These are phyloP conservation scores for Drosophila pseudotalamancana DNA, from an alignment of 2,888 invertebrate species.

Conservation along the genomic window DNA sequence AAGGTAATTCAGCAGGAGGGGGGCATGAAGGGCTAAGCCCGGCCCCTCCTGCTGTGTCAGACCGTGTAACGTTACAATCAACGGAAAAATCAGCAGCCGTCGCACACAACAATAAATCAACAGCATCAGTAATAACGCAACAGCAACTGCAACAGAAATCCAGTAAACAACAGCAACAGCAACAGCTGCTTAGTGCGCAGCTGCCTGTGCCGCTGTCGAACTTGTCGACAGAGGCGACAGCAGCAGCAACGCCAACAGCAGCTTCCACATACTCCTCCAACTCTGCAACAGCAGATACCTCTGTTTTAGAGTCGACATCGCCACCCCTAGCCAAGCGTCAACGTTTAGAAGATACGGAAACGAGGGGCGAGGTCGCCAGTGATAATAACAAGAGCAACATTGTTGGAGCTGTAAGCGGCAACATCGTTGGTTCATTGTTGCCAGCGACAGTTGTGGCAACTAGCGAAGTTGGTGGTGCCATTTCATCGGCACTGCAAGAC, in stretches of 20 bases:
- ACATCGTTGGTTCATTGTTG: constrained; percentile 75
- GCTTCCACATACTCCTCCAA: constrained; percentile 31
- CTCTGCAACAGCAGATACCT: constrained; percentile 41
- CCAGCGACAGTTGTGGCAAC: constrained; percentile 75
- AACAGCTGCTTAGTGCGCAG: constrained; percentile 72
- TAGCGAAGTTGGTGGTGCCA: constrained; percentile 59
- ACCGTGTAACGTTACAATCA: constrained; percentile 82
- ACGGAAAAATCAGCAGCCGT: constrained; percentile 78
- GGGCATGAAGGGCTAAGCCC: constrained; percentile 85
- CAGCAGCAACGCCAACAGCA: constrained; percentile 53
- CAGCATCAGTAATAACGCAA: constrained; percentile 32
- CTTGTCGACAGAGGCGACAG: constrained; percentile 71
- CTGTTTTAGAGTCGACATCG: constrained; percentile 27
- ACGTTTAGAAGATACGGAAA: constrained; percentile 59
- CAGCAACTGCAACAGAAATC: constrained; percentile 53
- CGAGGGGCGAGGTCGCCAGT: constrained; percentile 18
- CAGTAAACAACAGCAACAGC: constrained; percentile 45
- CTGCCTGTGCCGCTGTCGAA: constrained; percentile 77
- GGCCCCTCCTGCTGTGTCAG: constrained; percentile 85
- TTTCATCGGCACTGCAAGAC: constrained; percentile 78
- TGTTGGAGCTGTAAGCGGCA: constrained; percentile 61
- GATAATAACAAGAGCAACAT: constrained; percentile 47
- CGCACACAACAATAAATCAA: constrained; percentile 47
- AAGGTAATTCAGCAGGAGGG: constrained; percentile 85
- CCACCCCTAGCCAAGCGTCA: constrained; percentile 71